Percentiles rank a stretch among this genome's conserved stretches.
phyloP scores from a whole-genome alignment of 2,113 vertebrate genomes.

The Notothenia coriiceps region DNA sequence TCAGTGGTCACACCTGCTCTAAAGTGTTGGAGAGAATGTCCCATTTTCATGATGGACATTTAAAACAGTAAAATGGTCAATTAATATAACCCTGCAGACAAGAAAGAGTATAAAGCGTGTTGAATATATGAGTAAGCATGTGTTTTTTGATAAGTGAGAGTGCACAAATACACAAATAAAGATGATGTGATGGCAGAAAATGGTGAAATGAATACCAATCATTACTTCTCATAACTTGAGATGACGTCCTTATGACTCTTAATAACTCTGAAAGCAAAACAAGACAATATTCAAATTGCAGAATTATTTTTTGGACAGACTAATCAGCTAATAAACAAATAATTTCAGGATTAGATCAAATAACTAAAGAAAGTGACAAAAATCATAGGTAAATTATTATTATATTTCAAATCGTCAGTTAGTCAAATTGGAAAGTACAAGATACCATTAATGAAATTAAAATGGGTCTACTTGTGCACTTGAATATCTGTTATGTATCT shows the following conservation, averaged over 20 bases:
- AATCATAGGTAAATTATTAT: no score
- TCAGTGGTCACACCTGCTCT: constrained; percentile 6
- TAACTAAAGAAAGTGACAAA: no score
- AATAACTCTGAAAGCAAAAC: neutral
- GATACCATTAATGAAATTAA: no score
- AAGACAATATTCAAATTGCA: neutral
- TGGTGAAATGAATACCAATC: neutral
- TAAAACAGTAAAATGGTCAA: neutral
- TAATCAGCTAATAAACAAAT: neutral
- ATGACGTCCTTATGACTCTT: neutral
- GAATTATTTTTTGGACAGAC: neutral
- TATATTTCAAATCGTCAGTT: no score
- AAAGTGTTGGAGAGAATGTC: constrained; percentile 1
- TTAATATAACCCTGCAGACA: constrained; percentile 6
- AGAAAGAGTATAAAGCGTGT: neutral
- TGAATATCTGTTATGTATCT: no score
- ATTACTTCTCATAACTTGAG: neutral
- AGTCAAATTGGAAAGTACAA: no score
- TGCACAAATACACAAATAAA: neutral
- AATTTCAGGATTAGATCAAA: neutral
- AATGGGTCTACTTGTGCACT: no score
- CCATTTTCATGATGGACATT: neutral
- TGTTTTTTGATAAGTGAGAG: neutral
- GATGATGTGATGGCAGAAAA: neutral
- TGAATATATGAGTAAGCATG: neutral